Evolutionary conservation across 2,888 invertebrate species (phyloP).

Genomic region (Colostygia pectinataria): DNA sequence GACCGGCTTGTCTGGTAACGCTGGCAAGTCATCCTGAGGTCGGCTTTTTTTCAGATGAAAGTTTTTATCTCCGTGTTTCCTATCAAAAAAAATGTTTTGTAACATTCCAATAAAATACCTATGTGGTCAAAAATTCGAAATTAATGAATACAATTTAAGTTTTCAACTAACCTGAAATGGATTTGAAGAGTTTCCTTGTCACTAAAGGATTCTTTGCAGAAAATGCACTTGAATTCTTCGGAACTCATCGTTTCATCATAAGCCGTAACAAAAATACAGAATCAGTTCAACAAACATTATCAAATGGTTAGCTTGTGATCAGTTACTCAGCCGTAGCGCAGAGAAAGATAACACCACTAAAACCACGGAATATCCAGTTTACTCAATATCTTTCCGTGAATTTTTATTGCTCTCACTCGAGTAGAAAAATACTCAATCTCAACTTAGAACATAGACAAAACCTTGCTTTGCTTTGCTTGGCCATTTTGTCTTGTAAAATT

Average conservation of each 20-base stretch:
- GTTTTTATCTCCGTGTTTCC: constrained; percentile 85
- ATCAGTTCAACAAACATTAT: constrained; percentile 4
- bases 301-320: neutral
- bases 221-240: constrained; percentile 75
- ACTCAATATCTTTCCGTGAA: too few species aligned
- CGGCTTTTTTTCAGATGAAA: constrained; percentile 72
- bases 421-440: too few species aligned
- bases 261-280: constrained; percentile 3
- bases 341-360: too few species aligned
- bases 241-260: constrained; percentile 66
- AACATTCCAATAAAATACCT: too few species aligned
- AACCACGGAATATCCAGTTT: too few species aligned
- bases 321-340: too few species aligned
- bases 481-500: too few species aligned
- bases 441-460: too few species aligned
- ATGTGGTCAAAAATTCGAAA: too few species aligned
- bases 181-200: constrained; percentile 83
- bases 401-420: too few species aligned
- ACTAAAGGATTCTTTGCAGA: constrained; percentile 81
- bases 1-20: constrained; percentile 43
- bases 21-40: constrained; percentile 45
- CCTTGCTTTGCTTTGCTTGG: too few species aligned
- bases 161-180: constrained; percentile 81
- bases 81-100: constrained; percentile 40
- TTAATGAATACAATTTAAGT: neutral